A percentile compares a stretch with the other conserved stretches of the same genome.
phyloP scores from a whole-genome alignment of 2,888 invertebrate genomes.

The Aspidiotus rigidus region DNA sequence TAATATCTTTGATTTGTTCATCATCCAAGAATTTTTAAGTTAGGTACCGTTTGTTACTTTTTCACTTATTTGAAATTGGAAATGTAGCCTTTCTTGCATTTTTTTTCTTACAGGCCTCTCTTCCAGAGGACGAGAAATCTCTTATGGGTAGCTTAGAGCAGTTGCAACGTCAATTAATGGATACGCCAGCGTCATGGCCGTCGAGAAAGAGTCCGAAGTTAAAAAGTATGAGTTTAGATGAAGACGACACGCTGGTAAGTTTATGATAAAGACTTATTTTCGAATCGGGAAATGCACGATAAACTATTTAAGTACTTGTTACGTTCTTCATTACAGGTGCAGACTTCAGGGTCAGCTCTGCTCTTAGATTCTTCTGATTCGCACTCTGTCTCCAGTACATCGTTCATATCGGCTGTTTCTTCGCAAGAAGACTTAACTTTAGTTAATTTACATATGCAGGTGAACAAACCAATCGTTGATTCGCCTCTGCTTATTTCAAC shows the following conservation, averaged over 20 bases:
- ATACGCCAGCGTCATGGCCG: slow-evolving; percentile 27
- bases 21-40: too few relatives aligned
- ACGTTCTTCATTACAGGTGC: slow-evolving; percentile 11
- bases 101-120: not conserved
- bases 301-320: not conserved
- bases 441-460: slow-evolving; percentile 89
- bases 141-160: slow-evolving; percentile 29
- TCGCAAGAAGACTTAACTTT: slow-evolving; percentile 86
- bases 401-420: slow-evolving; percentile 81
- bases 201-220: slow-evolving; percentile 14
- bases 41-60: not conserved
- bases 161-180: slow-evolving; percentile 21
- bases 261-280: not conserved
- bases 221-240: slow-evolving; percentile 27
- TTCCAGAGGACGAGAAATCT: slow-evolving; percentile 28
- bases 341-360: slow-evolving; percentile 27
- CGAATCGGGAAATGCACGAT: not conserved
- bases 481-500: slow-evolving; percentile 91
- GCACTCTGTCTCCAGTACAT: slow-evolving; percentile 71
- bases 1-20: too few relatives aligned
- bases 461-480: slow-evolving; percentile 81
- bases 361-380: slow-evolving; percentile 57
- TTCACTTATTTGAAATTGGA: not conserved
- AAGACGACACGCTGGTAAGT: slow-evolving; percentile 30
- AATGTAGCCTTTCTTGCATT: not conserved